Base-by-base conservation (phyloP, 2,888 invertebrate species). In the Emmelina monodactyla region DNA sequence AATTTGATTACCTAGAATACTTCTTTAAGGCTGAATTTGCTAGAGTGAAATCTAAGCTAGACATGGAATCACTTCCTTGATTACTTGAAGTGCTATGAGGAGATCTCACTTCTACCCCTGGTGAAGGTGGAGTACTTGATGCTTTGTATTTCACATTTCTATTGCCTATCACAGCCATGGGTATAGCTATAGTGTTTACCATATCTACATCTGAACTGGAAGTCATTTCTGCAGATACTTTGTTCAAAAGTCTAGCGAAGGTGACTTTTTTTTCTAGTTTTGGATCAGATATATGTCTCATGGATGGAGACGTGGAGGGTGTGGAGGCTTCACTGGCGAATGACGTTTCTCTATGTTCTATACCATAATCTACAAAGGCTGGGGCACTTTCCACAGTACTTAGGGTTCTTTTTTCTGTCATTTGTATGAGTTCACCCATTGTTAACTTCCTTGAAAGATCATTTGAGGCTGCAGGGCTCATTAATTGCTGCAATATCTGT, bases 231-330 rank as follows among this genome's bases (percentile, higher is more conserved):
- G 88, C 87, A 9, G 88, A 88, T 3, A 89, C 88, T 65, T 86
- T 88, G 54, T 87, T 89, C 14, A 89, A 62, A 33, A 90, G 63
- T 42, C 88, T 80, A 0, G 90, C 89, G 55, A 90, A 90, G 1
- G 89, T 89, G 5, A 90, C 89, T 63, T 89, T 89, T 69, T 89
- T 89, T 55, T 89, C 89, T 35, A 88, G 63, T 52, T 88, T 89
- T 9, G 87, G 85, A 62, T 88, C 88, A 31, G 80, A 82, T 43
- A 85, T 68, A 35, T 84, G 83, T 37, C 82, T 61, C 63, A 76
- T 78, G 1, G 83, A 70, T 6, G 84, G 82, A 1, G 85, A 83
- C 0, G 84, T 79, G 0, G 82, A 79, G 1, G 79, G 76, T 1
- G 75, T 68, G 1, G 80, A 73, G 0, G 67, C 76, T 42, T 82